Base-by-base conservation (phyloP, 2,113 vertebrate species). In the Phasianus colchicus region DNA sequence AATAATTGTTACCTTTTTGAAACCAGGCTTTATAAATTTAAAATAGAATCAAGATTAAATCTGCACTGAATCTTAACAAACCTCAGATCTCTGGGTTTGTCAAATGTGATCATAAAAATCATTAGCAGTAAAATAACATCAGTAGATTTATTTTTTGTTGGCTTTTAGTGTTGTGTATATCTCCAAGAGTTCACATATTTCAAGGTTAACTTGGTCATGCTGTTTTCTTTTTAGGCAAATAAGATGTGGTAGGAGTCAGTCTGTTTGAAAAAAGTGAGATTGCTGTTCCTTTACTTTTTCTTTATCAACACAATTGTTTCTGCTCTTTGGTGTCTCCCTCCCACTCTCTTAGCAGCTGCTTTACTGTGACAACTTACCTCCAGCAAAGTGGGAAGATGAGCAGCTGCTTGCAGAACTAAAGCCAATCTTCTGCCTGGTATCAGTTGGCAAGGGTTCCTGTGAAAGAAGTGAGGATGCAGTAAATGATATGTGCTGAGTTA, bases 281-380 rank as follows among this genome's bases (percentile, higher is more conserved):
- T 89, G 34, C 67, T 75, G 57, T 50, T 81, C 22, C 43, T 83
- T 67, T 86, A 17, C 74, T 42, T 74, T 82, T 88, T 90, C 36
- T 72, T 69, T 40, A 85, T 88, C 60, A 88, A 65, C 82, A 94
- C 81, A 79, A 92, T 89, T 89, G 65, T 95, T 95, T 94, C 90
- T 89, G 63, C 34, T 88, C 88, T 71, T 76, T 93, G 77, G 58
- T 86, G 63, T 52, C 71, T 96, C 61, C 92, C 70, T 82, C 75
- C 93, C 85, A 92, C 91, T 94, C 74, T 96, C 93, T 94, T 86
- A 91, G 82, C 78, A 97, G 88, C 92, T 96, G 79, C 79, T 97
- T 96, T 88, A 92, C 63, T 90, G 93, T 96, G 95, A 91, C 71
- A 97, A 82, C 89, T 95, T 96, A 95, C 94, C 90, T 96, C 94